Evolutionary conservation across 2,113 vertebrate genomes (phyloP), one percentile per base, ranked within the genome.

Genomic region (Camelus dromedarius): DNA sequence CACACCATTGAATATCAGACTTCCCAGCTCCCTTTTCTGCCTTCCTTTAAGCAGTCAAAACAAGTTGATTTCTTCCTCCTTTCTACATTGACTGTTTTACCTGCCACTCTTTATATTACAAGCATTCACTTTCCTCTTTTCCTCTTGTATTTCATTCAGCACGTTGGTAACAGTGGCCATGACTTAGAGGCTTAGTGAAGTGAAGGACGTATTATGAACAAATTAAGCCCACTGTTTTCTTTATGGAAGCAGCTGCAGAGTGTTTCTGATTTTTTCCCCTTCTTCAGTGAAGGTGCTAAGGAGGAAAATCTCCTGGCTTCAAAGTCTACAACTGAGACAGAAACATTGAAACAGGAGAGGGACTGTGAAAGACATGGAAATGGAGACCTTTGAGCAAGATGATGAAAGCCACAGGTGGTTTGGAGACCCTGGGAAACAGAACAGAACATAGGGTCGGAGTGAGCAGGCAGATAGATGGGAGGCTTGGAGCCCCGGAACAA

Each of bases 31-130:
- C 48, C 18, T 60, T 73, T 26, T 24, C 52, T 75, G 75, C 32
- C 50, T 85, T 48, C 22, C 64, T 92, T 96, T 89, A 62, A 94
- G 66, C 62, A 38, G 62, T 64, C 32, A 83, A 89, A 87, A 91
- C 46, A 84, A 83, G 6, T 73, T 35, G 30, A 1, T 70, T 69
- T 93, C 64, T 93, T 90, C 35, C 56, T 88, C 35, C 46, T 95
- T 87, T 70, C 35, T 62, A 24, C 62, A 48, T 67, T 5, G 14
- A 38, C 46, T 58, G 42, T 72, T 77, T 76, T 46, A 42, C 42
- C 28, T 97, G 58, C 16, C 52, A 38, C 35, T 81, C 88, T 93
- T 82, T 28, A 22, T 89, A 72, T 22, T 35, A 69, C 14, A 91
- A 52, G 30, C 18, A 82, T 35, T 82, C 16, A 1, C 24, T 83